A percentile compares a stretch with the other conserved stretches of the same genome.
phyloP scores from a whole-genome alignment of 1,140 invertebrate genomes.

The Bombus pascuorum region DNA sequence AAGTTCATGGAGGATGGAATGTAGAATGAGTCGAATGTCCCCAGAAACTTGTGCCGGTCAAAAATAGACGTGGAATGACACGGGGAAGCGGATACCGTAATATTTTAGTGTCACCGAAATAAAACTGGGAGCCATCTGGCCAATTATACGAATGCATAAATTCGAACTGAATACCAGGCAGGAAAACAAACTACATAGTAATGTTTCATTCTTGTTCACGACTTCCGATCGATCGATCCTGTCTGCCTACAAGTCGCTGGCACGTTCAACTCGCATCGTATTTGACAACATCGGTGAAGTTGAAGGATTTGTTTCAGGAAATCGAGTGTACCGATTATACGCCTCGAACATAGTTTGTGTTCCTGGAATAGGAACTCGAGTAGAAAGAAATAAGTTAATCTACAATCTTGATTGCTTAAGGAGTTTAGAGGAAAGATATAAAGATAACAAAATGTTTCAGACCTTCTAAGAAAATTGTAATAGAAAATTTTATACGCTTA shows the following conservation, averaged over 20 bases:
- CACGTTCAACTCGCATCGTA: not conserved
- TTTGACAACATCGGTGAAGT: not conserved
- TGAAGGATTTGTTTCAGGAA: not conserved
- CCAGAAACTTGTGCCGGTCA: conserved; percentile 56
- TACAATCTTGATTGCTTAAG: too few relatives aligned
- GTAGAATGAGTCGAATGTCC: conserved; percentile 40
- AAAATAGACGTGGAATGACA: conserved; percentile 70
- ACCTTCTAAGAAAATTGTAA: rapidly evolving
- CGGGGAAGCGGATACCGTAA: conserved; percentile 66
- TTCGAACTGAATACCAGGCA: conserved; percentile 37
- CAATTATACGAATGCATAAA: conserved; percentile 63
- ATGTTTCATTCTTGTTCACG: conserved; percentile 40
- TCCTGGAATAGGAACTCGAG: too few relatives aligned
- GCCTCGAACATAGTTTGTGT: too few relatives aligned
- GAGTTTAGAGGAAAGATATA: too few relatives aligned
- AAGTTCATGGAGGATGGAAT: conserved; percentile 29
- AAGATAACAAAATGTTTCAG: too few relatives aligned
- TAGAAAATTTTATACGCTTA: too few relatives aligned
- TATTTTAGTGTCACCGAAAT: conserved; percentile 71
- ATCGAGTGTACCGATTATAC: too few relatives aligned
- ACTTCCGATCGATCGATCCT: conserved; percentile 42
- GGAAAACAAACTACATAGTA: conserved; percentile 56
- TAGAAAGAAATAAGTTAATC: too few relatives aligned
- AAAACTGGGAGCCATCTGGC: conserved; percentile 68
- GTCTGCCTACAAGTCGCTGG: not conserved